These are phyloP conservation scores for Diarsia dahlii DNA, from an alignment of 2,888 invertebrate species.

Conservation along the genomic window DNA sequence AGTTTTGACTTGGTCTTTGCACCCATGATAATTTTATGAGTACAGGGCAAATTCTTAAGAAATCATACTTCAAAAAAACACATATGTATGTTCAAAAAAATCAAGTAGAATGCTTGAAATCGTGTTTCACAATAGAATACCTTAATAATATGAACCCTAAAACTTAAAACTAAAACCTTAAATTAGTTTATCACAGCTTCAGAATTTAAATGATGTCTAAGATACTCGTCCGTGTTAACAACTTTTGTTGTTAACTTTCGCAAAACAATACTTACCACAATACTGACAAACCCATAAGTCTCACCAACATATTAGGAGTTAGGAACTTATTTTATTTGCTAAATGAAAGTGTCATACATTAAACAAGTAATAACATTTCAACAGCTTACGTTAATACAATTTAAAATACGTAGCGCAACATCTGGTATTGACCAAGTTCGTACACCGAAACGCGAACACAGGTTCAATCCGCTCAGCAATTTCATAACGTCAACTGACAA, in stretches of 20 bases:
- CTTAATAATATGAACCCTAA: conserved; percentile 14
- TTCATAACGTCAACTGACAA: conserved; percentile 73
- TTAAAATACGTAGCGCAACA: conserved; percentile 43
- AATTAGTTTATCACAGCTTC: conserved; percentile 45
- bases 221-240: conserved; percentile 27
- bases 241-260: conserved; percentile 22
- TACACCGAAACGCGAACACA: conserved; percentile 74
- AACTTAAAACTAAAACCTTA: conserved; percentile 5
- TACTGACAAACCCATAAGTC: conserved; percentile 33
- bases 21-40: neutral
- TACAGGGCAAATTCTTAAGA: neutral
- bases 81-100: neutral
- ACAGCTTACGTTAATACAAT: conserved; percentile 62
- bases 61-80: neutral
- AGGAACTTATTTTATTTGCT: conserved; percentile 34
- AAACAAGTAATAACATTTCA: conserved; percentile 58
- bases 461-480: conserved; percentile 87
- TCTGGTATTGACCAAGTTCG: conserved; percentile 53
- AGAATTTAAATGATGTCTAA: conserved; percentile 22
- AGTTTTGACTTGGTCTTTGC: neutral
- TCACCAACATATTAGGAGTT: conserved; percentile 26
- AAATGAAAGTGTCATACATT: conserved; percentile 51
- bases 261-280: conserved; percentile 58
- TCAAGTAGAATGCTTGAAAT: conserved; percentile 30
- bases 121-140: conserved; percentile 39